Base-by-base conservation (phyloP, 2,797 vertebrate genomes). In the Rhinoraja longicauda region DNA sequence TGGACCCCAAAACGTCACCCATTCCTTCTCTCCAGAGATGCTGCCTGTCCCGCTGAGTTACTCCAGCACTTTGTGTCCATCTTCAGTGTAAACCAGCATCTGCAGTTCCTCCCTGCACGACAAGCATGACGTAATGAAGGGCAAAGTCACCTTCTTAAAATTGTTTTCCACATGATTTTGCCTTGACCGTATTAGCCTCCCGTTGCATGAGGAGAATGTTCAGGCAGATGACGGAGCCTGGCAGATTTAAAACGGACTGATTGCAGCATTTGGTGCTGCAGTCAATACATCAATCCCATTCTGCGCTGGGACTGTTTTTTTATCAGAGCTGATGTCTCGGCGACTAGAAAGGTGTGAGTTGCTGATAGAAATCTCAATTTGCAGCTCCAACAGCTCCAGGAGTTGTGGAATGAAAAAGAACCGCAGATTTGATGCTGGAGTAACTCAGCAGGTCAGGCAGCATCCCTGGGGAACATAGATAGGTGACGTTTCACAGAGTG, bases 281-380 rank as follows among this genome's bases (percentile, higher is more conserved):
- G 10, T 45, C 88, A 45, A 90, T 72, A 70, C 70, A 45, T 90
- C 88, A 90, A 45, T 73, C 67, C 21, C 4, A 1, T 91, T 45
- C 36, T 91, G 39, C 39, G 26, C 21, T 91, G 45, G 2, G 15
- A 53, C 24, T 4, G 29, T 70, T 17, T 91, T 21, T 53, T 24
- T 53, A 53, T 90, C 36, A 26, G 59, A 39, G 88, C 88, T 53
- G 90, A 29, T 72, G 36, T 91, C 67, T 21, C 21, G 7, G 21
- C 39, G 24, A 73, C 15, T 45, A 29, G 32, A 53, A 91, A 73
- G 70, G 24, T 73, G 90, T 32, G 90, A 91, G 67, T 26, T 64
- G 45, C 67, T 12, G 70, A 53, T 73, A 73, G 90, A 73, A 91
- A 91, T 91, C 90, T 91, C 90, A 91, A 91, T 91, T 91, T 73